Evolutionary conservation across 2,113 vertebrate genomes (phyloP).

Genomic region (Hyperoodon ampullatus): DNA sequence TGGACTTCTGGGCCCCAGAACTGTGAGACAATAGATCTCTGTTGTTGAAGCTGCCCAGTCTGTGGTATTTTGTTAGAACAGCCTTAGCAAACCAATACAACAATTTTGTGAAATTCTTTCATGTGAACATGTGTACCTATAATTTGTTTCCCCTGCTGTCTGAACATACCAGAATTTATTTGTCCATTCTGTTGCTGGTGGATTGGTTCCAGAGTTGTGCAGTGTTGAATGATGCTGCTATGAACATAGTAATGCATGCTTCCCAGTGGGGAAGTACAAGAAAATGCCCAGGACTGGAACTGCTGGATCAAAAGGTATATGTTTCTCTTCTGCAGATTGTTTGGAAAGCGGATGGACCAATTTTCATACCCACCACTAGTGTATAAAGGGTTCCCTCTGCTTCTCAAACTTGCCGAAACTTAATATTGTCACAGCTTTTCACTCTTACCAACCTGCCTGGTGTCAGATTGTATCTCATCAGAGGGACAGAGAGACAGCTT

Average conservation of each 20-base stretch:
- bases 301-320: background rate
- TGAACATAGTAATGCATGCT: background rate
- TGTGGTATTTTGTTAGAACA: too few relatives aligned
- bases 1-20: background rate
- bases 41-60: background rate
- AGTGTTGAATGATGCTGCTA: background rate
- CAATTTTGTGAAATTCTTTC: background rate
- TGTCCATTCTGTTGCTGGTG: background rate
- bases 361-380: background rate
- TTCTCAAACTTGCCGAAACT: background rate
- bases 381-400: background rate
- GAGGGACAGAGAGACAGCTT: background rate
- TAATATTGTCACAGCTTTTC: background rate
- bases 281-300: too few relatives aligned
- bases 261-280: accelerated
- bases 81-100: background rate
- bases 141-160: background rate
- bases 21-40: background rate
- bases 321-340: background rate
- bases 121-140: background rate
- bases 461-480: background rate
- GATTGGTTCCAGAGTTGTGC: background rate
- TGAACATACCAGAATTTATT: background rate
- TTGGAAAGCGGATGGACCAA: background rate
- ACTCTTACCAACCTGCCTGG: background rate